A percentile compares a stretch with the other conserved stretches of the same genome.
Evolutionary conservation across 2,113 vertebrate genomes (phyloP).

Genomic region (Mesembrinibis cayennensis): DNA sequence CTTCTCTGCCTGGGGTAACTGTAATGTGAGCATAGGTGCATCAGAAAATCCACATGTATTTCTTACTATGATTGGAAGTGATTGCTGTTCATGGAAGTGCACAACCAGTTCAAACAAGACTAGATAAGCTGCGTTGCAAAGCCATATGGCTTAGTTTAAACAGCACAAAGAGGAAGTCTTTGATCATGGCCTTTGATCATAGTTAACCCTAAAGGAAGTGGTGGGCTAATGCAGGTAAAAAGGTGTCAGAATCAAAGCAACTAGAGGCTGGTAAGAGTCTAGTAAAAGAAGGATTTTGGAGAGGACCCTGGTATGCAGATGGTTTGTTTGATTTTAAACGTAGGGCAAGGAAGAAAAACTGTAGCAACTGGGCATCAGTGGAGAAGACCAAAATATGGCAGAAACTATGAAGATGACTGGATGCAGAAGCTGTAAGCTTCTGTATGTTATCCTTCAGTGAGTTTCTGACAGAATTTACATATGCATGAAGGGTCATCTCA

Average conservation of each 20-base stretch:
- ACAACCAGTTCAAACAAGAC: slow-evolving; percentile 63
- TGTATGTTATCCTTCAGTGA: slow-evolving; percentile 62
- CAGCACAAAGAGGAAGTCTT: slow-evolving; percentile 56
- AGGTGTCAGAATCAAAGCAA: slow-evolving; percentile 59
- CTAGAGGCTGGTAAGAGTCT: background rate
- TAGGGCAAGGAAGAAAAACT: background rate
- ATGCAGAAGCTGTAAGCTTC: slow-evolving; percentile 25
- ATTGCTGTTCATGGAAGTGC: slow-evolving; percentile 24
- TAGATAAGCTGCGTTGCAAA: slow-evolving; percentile 64
- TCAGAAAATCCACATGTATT: slow-evolving; percentile 51
- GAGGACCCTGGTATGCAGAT: slow-evolving; percentile 22
- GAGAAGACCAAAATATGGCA: slow-evolving; percentile 39
- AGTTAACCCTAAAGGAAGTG: slow-evolving; percentile 61
- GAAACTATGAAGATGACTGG: slow-evolving; percentile 15
- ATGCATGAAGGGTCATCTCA: slow-evolving; percentile 62
- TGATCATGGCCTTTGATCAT: slow-evolving; percentile 68
- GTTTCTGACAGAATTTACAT: slow-evolving; percentile 65
- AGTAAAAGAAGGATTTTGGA: slow-evolving; percentile 15
- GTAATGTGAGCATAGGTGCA: slow-evolving; percentile 20
- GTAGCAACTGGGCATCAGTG: background rate
- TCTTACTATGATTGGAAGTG: slow-evolving; percentile 55
- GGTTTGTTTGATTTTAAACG: background rate
- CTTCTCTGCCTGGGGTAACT: background rate
- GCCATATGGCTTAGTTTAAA: slow-evolving; percentile 69
- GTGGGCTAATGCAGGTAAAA: slow-evolving; percentile 47